Conservation (phyloP, 2,888 invertebrate species). For the Drosophila monieri region DNA sequence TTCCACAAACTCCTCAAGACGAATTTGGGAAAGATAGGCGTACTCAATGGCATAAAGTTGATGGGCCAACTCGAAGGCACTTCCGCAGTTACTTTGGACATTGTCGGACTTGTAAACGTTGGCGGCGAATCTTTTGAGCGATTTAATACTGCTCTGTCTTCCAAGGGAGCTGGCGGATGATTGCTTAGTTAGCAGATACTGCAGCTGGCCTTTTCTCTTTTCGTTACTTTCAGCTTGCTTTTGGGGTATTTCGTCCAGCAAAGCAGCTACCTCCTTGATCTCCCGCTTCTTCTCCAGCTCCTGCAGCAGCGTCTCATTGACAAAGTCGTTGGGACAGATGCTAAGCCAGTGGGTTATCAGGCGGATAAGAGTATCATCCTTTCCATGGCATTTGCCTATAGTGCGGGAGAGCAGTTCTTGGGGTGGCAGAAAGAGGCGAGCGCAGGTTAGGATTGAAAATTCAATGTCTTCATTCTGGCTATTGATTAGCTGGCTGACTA, state of each 20-base stretch:
- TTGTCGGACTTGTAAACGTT: constrained; percentile 63
- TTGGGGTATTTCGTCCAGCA: constrained; percentile 86
- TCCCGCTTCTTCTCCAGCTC: constrained; percentile 92
- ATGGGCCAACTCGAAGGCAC: constrained; percentile 92
- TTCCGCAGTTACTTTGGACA: constrained; percentile 90
- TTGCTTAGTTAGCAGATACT: constrained; percentile 58
- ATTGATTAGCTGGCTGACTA: constrained; percentile 43
- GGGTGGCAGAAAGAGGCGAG: constrained; percentile 84
- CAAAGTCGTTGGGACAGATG: constrained; percentile 97
- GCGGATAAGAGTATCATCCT: constrained; percentile 71
- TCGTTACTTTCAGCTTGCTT: constrained; percentile 24
- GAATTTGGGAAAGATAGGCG: constrained; percentile 95
- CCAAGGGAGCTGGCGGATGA: constrained; percentile 59
- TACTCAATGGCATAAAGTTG: constrained; percentile 97
- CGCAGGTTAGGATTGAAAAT: constrained; percentile 84
- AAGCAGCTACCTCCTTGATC: constrained; percentile 84
- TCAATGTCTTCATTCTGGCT: constrained; percentile 89
- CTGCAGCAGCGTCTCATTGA: constrained; percentile 95
- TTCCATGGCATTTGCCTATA: constrained; percentile 87
- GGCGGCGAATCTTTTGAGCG: constrained; percentile 84
- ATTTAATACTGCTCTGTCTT: constrained; percentile 71
- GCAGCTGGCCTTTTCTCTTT: constrained; percentile 84
- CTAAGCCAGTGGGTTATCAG: constrained; percentile 95
- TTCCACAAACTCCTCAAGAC: constrained; percentile 97
- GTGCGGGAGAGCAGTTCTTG: constrained; percentile 94